Evolutionary conservation across 2,888 invertebrate genomes (phyloP).

Genomic region (Philaethria dido): DNA sequence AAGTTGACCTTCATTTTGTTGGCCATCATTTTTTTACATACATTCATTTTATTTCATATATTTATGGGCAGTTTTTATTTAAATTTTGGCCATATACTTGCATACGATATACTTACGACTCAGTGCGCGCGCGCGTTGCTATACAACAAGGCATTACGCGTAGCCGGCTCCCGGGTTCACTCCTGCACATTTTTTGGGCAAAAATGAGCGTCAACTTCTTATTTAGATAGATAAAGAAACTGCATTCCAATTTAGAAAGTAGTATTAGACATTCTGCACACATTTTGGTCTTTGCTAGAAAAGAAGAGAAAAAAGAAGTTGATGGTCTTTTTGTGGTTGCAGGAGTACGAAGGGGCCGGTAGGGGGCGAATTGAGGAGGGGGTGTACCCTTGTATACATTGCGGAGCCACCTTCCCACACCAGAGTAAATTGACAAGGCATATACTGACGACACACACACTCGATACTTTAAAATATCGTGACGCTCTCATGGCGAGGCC

Average conservation of each 20-base stretch:
- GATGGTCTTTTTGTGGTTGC: conserved; percentile 94
- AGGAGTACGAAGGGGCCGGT: conserved; percentile 92
- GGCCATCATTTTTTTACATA: conserved; percentile 91
- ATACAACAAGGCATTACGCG: conserved; percentile 78
- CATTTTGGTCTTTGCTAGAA: conserved; percentile 71
- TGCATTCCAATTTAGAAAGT: conserved; percentile 83
- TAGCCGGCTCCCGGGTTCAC: conserved; percentile 78
- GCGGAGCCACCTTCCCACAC: conserved; percentile 94
- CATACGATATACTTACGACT: conserved; percentile 70
- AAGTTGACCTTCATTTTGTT: conserved; percentile 98
- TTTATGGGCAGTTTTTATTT: conserved; percentile 75
- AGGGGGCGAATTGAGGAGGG: conserved; percentile 80
- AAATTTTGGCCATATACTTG: conserved; percentile 77
- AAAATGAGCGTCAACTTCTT: conserved; percentile 96
- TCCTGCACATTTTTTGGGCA: conserved; percentile 86
- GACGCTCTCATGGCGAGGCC: conserved; percentile 84
- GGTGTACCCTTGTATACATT: conserved; percentile 93
- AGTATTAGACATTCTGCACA: conserved; percentile 82
- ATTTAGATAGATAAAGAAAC: conserved; percentile 78
- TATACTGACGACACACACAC: conserved; percentile 94
- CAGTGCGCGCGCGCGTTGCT: conserved; percentile 75
- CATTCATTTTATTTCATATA: conserved; percentile 81
- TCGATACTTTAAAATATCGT: conserved; percentile 94
- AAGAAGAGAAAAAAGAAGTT: conserved; percentile 90
- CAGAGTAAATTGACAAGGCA: conserved; percentile 96